Percentiles rank a stretch among this genome's conserved stretches.
Evolutionary conservation across 2,797 vertebrate genomes (phyloP).

Genomic region (Lagocephalus sceleratus): DNA sequence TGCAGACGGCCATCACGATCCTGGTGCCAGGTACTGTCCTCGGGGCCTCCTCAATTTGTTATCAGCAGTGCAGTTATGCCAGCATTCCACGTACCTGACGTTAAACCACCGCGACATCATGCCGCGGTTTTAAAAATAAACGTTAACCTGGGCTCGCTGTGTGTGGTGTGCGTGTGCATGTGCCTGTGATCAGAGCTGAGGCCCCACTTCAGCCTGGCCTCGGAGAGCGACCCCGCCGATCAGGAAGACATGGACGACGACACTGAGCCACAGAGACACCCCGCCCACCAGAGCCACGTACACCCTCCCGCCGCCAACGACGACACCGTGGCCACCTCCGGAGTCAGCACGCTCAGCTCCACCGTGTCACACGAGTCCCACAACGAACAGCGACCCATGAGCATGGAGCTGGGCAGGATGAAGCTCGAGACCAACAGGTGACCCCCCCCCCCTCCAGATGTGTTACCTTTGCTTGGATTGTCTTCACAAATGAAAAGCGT

Average conservation of each 20-base stretch:
- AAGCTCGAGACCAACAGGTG: slow-evolving; percentile 94
- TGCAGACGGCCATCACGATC: slow-evolving; percentile 97
- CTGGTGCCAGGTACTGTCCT: slow-evolving; percentile 88
- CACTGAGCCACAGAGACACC: slow-evolving; percentile 69
- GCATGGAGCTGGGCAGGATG: slow-evolving; percentile 89
- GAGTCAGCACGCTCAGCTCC: slow-evolving; percentile 98
- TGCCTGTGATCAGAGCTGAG: slow-evolving; percentile 84
- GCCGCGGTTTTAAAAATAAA: no score
- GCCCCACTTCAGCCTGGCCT: slow-evolving; percentile 94
- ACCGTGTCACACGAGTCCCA: slow-evolving; percentile 91
- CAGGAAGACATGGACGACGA: slow-evolving; percentile 88
- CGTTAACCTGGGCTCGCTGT: background rate
- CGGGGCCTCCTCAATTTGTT: background rate
- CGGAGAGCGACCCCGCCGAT: slow-evolving; percentile 92
- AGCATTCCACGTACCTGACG: background rate
- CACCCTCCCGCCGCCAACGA: slow-evolving; percentile 78
- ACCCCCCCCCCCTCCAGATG: background rate
- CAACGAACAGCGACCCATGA: slow-evolving; percentile 83
- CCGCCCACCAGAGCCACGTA: slow-evolving; percentile 71
- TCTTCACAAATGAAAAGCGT: background rate
- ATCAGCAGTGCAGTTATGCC: background rate
- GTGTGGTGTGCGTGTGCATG: no score
- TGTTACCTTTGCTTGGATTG: background rate
- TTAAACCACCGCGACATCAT: background rate
- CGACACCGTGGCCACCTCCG: slow-evolving; percentile 91